Percentiles rank a stretch among this genome's conserved stretches.
Conservation (phyloP, 2,113 vertebrate species). For the Cathartes aura region DNA sequence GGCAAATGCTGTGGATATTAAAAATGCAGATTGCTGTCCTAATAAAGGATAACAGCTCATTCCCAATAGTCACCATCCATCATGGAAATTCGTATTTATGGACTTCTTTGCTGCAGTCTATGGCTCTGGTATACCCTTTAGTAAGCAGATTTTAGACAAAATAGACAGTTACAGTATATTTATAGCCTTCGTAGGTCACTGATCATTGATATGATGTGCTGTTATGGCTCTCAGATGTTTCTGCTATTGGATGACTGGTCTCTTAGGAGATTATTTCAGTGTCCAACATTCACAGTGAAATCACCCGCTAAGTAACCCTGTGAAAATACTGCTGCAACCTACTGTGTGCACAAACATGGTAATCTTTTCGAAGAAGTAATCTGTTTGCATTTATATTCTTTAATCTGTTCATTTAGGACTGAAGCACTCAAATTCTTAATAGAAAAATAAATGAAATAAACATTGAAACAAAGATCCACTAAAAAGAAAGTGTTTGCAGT, state of each 20-base stretch:
- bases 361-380: background rate
- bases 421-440: background rate
- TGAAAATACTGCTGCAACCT: background rate
- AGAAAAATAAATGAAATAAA: constrained; percentile 26
- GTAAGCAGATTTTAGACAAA: constrained; percentile 18
- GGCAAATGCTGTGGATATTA: background rate
- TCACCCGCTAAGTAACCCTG: background rate
- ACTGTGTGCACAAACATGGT: background rate
- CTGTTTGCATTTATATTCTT: background rate
- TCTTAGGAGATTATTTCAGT: constrained; percentile 4
- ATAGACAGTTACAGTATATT: background rate
- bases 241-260: background rate
- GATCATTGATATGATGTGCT: background rate
- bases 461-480: background rate
- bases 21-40: background rate
- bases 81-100: background rate
- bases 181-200: background rate
- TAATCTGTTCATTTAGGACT: background rate
- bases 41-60: background rate
- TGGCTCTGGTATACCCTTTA: background rate
- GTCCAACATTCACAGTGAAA: background rate
- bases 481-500: background rate
- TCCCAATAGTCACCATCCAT: background rate
- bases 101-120: background rate
- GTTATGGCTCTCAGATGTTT: background rate